A percentile compares a stretch with the other conserved stretches of the same genome.
phyloP scores from a whole-genome alignment of 2,113 vertebrate species.

The Antechinus stuartii region DNA sequence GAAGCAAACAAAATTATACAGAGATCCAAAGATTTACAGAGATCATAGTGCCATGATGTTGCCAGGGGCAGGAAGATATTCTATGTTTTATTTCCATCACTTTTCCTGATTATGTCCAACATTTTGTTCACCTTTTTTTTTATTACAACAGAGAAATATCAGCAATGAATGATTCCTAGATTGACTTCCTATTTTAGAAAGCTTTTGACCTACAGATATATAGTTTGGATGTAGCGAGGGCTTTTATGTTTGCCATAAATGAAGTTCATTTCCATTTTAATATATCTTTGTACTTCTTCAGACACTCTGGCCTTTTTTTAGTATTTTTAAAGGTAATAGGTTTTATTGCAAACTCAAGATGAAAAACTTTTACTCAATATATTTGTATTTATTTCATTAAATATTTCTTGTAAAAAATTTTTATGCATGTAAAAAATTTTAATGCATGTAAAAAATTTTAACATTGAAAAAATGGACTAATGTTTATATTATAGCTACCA shows the following conservation, averaged over 20 bases:
- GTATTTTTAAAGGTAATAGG: not conserved
- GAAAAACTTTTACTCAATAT: not conserved
- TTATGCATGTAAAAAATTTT: no score
- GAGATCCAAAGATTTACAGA: not conserved
- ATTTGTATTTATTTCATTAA: not conserved
- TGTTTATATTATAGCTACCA: not conserved
- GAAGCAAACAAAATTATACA: not conserved
- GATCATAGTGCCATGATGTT: not conserved
- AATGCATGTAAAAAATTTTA: not conserved
- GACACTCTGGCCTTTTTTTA: not conserved
- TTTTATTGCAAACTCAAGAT: not conserved
- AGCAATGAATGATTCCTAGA: not conserved
- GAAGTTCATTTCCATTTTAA: not conserved
- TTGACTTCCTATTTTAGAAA: not conserved
- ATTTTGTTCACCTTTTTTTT: not conserved
- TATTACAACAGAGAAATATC: not conserved
- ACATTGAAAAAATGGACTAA: not conserved
- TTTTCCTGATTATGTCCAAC: not conserved
- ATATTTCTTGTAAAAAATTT: not conserved
- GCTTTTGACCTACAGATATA: not conserved
- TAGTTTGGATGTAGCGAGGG: not conserved
- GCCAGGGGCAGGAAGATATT: not conserved
- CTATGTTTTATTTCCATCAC: not conserved
- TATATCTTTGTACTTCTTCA: not conserved
- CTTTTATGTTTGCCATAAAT: not conserved